Conservation (phyloP, 2,888 invertebrate species). For the Prosopocoilus inquinatus region DNA sequence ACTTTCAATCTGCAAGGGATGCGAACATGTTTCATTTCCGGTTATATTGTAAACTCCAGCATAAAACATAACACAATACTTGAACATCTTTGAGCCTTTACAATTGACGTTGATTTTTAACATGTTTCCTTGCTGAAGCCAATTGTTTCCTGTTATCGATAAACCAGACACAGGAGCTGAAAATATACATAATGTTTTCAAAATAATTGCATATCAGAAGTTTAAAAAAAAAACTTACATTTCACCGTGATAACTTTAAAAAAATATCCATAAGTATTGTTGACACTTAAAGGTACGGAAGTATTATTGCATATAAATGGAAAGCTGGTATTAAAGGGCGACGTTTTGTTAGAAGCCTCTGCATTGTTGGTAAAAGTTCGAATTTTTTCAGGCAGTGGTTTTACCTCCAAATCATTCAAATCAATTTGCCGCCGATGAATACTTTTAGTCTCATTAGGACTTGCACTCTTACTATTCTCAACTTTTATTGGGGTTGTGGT, state of each 20-base stretch:
- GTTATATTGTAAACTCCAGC: slow-evolving; percentile 68
- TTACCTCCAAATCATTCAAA: neutral
- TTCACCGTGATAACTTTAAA: slow-evolving; percentile 62
- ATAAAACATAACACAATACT: slow-evolving; percentile 67
- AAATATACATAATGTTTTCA: slow-evolving; percentile 31
- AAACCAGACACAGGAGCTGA: slow-evolving; percentile 71
- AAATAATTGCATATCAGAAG: neutral
- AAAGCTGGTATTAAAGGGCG: slow-evolving; percentile 29
- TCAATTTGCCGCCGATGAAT: no score
- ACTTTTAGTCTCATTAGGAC: no score
- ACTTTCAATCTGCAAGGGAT: slow-evolving; percentile 32
- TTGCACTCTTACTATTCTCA: slow-evolving; percentile 1
- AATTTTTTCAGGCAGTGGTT: slow-evolving; percentile 17
- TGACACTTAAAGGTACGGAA: slow-evolving; percentile 62
- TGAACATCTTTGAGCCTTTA: slow-evolving; percentile 70
- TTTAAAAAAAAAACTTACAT: slow-evolving; percentile 55
- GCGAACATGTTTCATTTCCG: slow-evolving; percentile 72
- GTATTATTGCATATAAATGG: slow-evolving; percentile 61
- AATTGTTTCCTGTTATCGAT: slow-evolving; percentile 71
- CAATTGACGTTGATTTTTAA: slow-evolving; percentile 70
- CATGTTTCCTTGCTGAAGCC: slow-evolving; percentile 80
- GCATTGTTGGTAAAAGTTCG: slow-evolving; percentile 39
- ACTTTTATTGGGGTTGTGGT: slow-evolving; percentile 12
- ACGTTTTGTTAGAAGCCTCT: slow-evolving; percentile 36
- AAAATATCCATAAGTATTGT: slow-evolving; percentile 74